A percentile compares a stretch with the other conserved stretches of the same genome.
Evolutionary conservation across 2,888 invertebrate species (phyloP).

Genomic region (Adela reaumurella): DNA sequence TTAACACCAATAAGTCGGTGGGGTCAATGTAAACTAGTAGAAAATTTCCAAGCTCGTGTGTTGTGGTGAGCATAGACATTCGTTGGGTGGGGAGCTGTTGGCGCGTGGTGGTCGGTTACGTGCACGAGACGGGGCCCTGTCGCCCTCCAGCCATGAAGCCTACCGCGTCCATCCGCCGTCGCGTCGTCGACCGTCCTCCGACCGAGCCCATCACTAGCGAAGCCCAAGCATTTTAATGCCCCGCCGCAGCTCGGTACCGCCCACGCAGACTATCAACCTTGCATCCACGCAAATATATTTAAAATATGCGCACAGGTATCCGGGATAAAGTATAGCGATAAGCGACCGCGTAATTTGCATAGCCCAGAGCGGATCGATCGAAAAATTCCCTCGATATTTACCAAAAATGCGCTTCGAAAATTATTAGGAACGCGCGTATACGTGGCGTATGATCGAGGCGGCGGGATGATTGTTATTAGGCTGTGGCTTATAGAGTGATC

Average conservation of each 20-base stretch:
- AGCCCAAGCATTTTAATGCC: slow-evolving; percentile 18
- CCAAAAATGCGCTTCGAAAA: slow-evolving; percentile 24
- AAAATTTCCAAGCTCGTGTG: too few relatives aligned
- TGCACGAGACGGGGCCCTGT: too few relatives aligned
- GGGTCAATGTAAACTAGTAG: too few relatives aligned
- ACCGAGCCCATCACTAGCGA: slow-evolving; percentile 14
- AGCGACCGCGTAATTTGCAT: slow-evolving; percentile 49
- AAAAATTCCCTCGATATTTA: slow-evolving; percentile 37
- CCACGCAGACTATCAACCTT: slow-evolving; percentile 35
- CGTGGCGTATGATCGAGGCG: slow-evolving; percentile 1
- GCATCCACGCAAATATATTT: slow-evolving; percentile 37
- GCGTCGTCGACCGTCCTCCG: too few relatives aligned
- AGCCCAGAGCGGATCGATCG: slow-evolving; percentile 32
- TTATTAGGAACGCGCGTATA: slow-evolving; percentile 7
- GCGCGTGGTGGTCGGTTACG: too few relatives aligned
- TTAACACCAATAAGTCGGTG: too few relatives aligned
- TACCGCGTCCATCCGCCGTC: slow-evolving; percentile 19
- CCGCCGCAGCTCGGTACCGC: slow-evolving; percentile 25
- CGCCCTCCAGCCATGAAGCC: not conserved
- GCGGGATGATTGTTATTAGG: not conserved
- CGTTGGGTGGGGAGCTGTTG: too few relatives aligned
- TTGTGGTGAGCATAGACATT: too few relatives aligned
- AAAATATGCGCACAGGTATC: slow-evolving; percentile 50
- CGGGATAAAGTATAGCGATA: slow-evolving; percentile 49
- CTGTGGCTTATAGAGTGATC: not conserved